Percentiles rank a stretch among this genome's conserved stretches.
Conservation (phyloP, 2,113 vertebrate genomes). For the Melanotaenia duboulayi region DNA sequence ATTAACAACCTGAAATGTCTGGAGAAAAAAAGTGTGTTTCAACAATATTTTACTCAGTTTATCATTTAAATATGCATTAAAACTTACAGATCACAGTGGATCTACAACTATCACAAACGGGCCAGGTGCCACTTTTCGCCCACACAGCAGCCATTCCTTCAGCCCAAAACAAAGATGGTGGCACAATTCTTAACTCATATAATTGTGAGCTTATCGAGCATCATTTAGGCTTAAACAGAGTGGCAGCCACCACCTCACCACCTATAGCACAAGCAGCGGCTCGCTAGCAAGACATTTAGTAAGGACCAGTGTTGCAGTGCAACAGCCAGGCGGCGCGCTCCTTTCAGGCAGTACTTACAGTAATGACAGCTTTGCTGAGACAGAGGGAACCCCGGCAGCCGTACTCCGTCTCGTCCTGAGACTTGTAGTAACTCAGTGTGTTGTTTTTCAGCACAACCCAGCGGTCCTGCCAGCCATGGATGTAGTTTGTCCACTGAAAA, state of each 20-base stretch:
- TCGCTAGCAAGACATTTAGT: conserved; percentile 9
- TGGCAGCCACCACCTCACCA: conserved; percentile 7
- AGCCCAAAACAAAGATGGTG: background rate
- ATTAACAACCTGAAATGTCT: too few relatives aligned
- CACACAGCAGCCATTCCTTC: background rate
- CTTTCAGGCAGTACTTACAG: conserved; percentile 82
- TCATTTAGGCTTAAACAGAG: background rate
- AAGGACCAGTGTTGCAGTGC: conserved; percentile 6
- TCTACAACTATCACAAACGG: too few relatives aligned
- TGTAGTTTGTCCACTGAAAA: conserved; percentile 98
- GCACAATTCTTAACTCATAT: background rate
- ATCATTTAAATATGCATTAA: too few relatives aligned
- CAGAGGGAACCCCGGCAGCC: conserved; percentile 98
- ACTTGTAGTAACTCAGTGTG: conserved; percentile 97
- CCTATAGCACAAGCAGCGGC: conserved; percentile 15
- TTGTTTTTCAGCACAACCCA: conserved; percentile 96
- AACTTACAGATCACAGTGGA: too few relatives aligned
- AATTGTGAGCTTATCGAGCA: background rate
- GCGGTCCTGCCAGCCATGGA: conserved; percentile 98
- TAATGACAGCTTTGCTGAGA: conserved; percentile 95
- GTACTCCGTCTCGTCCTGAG: conserved; percentile 94
- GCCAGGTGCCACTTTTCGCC: too few relatives aligned
- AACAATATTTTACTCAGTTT: too few relatives aligned
- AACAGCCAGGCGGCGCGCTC: background rate
- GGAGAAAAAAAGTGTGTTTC: too few relatives aligned